Percentiles rank a stretch among this genome's conserved stretches.
phyloP scores from a whole-genome alignment of 2,797 vertebrate genomes.

The Neoniphon sammara region DNA sequence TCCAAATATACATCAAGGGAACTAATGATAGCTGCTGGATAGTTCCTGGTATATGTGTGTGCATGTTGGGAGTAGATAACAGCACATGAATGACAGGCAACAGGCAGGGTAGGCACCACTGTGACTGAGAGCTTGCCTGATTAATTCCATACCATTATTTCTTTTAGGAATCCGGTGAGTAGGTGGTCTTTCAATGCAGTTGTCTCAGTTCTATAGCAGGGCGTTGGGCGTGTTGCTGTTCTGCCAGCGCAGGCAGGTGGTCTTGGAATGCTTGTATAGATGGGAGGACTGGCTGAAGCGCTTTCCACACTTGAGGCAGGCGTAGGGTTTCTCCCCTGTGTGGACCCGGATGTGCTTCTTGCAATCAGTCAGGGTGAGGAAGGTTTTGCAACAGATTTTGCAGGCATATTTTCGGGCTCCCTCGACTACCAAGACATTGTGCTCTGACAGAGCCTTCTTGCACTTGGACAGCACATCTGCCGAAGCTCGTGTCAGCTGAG shows the following conservation, averaged over 20 bases:
- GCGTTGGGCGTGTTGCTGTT: slow-evolving; percentile 92
- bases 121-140: not conserved
- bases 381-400: slow-evolving; percentile 99
- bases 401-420: slow-evolving; percentile 97
- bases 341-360: slow-evolving; percentile 99
- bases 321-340: slow-evolving; percentile 97
- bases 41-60: not conserved
- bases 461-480: slow-evolving; percentile 98
- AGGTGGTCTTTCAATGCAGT: not conserved
- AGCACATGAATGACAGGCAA: not conserved
- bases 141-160: not conserved
- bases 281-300: slow-evolving; percentile 98
- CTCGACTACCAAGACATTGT: slow-evolving; percentile 97
- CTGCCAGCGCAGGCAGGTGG: slow-evolving; percentile 97
- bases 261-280: slow-evolving; percentile 98
- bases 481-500: slow-evolving; percentile 93
- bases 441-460: slow-evolving; percentile 98
- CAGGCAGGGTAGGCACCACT: not conserved
- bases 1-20: not conserved
- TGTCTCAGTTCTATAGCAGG: slow-evolving; percentile 81
- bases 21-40: not conserved
- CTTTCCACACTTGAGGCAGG: slow-evolving; percentile 98
- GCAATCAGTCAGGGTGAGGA: slow-evolving; percentile 97
- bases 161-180: not conserved
- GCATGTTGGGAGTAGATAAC: too few species aligned